Evolutionary conservation across 2,888 invertebrate species (phyloP).

Genomic region (Brenthis ino): DNA sequence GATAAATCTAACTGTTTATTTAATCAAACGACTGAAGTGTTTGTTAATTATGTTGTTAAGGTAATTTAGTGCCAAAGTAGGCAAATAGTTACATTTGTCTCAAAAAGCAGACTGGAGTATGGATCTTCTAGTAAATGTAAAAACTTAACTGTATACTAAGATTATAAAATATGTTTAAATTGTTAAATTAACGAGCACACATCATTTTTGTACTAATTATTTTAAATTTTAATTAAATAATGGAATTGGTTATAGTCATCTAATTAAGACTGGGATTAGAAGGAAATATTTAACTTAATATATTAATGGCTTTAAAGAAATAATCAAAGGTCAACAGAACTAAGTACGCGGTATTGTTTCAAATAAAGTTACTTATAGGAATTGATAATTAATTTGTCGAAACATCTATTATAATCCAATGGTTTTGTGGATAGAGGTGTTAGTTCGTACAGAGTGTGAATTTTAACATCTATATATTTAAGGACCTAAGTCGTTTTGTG

Average conservation of each 20-base stretch:
- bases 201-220: slow-evolving; percentile 31
- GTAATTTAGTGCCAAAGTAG: slow-evolving; percentile 41
- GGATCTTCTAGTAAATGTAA: slow-evolving; percentile 30
- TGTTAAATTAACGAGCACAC: slow-evolving; percentile 23
- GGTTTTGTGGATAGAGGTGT: slow-evolving; percentile 30
- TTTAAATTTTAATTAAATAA: slow-evolving; percentile 20
- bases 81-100: slow-evolving; percentile 30
- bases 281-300: slow-evolving; percentile 16
- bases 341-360: slow-evolving; percentile 16
- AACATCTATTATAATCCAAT: slow-evolving; percentile 22
- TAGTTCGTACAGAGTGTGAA: slow-evolving; percentile 52
- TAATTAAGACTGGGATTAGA: slow-evolving; percentile 25
- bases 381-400: slow-evolving; percentile 30
- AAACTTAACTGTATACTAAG: slow-evolving; percentile 29
- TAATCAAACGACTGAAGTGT: slow-evolving; percentile 69
- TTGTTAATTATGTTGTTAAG: slow-evolving; percentile 68
- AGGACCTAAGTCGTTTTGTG: slow-evolving; percentile 46
- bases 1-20: slow-evolving; percentile 40
- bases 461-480: slow-evolving; percentile 43
- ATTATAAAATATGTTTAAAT: slow-evolving; percentile 24
- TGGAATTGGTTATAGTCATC: slow-evolving; percentile 27
- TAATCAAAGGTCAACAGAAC: slow-evolving; percentile 12
- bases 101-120: slow-evolving; percentile 19
- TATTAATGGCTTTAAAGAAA: slow-evolving; percentile 29
- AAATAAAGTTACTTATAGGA: slow-evolving; percentile 29